Evolutionary conservation across 1,140 invertebrate genomes (phyloP).

Genomic region (Drosophila aff.): DNA sequence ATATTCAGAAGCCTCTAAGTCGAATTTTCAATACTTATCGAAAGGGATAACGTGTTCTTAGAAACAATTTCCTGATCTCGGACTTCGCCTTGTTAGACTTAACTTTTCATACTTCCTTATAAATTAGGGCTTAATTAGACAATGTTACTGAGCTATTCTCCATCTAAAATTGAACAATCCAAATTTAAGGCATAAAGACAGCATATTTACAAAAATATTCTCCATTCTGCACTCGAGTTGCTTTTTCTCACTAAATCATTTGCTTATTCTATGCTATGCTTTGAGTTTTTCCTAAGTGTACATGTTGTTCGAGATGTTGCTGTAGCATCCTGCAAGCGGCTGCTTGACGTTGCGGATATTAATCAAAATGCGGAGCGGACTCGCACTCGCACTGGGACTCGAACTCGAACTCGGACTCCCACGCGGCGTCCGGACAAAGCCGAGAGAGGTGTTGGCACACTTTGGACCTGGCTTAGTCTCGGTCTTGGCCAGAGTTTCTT

Average conservation of each 20-base stretch:
- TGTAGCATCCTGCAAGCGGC: conserved; percentile 27
- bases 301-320: conserved; percentile 39
- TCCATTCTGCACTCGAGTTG: not conserved
- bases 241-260: not conserved
- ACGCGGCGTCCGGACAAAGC: conserved; percentile 24
- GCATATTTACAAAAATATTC: not conserved
- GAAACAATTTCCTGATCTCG: not conserved
- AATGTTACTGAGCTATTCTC: too few species aligned
- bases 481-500: conserved; percentile 56
- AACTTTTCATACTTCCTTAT: not conserved
- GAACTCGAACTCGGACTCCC: conserved; percentile 23
- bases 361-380: conserved; percentile 67
- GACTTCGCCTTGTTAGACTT: not conserved
- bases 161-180: not conserved
- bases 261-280: not conserved
- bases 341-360: conserved; percentile 73
- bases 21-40: not conserved
- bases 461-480: conserved; percentile 60
- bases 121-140: not conserved
- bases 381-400: conserved; percentile 20
- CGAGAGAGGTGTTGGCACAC: conserved; percentile 59
- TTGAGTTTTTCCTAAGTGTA: not conserved
- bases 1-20: not conserved
- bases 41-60: not conserved
- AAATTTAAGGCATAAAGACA: not conserved